Base-by-base conservation (phyloP, 1,140 invertebrate species). In the Bombus polaris region DNA sequence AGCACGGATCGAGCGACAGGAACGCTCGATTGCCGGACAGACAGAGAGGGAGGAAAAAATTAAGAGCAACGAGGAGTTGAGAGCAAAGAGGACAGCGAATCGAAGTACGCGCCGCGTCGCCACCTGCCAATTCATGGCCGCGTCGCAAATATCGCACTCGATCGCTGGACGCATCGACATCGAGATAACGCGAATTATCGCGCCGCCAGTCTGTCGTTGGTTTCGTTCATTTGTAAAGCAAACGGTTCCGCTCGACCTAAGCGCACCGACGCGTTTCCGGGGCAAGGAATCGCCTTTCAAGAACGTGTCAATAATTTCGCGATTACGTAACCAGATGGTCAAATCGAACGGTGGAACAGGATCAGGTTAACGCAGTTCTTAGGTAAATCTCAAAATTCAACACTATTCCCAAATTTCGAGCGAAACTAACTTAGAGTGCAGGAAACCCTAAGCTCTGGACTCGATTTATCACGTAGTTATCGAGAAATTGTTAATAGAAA, bases 151-250 rank as follows among this genome's bases (percentile, higher is more conserved):
- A 42, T 71, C 10, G 37, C 37, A 9, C 37, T 71, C 37, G 35
- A 22, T 10, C 1, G 22, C 4, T 71, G 9, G 5, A 71, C 47
- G 57, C 75, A 35, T 15, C 25, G 53, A 25, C 32, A 10, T 39
- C 15, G 57, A 37, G 47, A 37, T 62, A 77, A n/a, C 35, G 53
- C 32, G 35, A 62, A 81, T 81, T 81, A 81, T 81, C 78, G 66
- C 10, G 66, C 65, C 10, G 25, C 3, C 35, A 37, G 22, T 59
- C 15, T 22, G 12, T 22, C 37, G n/a, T 35, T 53, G 18, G 32
- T 25, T 32, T 35, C n/a, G 39, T n/a, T 35, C 22, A 37, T 53
- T 81, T 25, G 6, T n/a, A 10, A 53, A 71, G 66, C 35, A 71
- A 68, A 32, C 65, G 44, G 66, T 71, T 81, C 78, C 78, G 78